Evolutionary conservation across 1,140 invertebrate genomes (phyloP), one percentile per base, ranked within the genome.

Genomic region (Eupristina koningsbergeri): DNA sequence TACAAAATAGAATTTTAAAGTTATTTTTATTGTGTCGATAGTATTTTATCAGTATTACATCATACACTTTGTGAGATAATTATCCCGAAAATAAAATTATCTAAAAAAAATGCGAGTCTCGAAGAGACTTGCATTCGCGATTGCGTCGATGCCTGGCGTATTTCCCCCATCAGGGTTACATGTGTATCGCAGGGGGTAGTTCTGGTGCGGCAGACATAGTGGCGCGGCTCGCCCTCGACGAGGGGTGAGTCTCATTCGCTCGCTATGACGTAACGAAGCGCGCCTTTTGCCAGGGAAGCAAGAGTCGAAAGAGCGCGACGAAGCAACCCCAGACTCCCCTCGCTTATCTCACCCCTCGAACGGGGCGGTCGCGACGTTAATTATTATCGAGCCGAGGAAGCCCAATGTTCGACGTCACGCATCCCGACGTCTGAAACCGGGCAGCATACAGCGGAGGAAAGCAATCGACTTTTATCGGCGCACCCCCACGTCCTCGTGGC

Each of bases 331-430:
- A 3, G n/a, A 47, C 74, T 22, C 64, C 63, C 31, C 31, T 41
- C 17, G 9, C 17, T 80, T 61, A 78, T 58, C 22, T 15, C 45
- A 15, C 39, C 3, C 0, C 22, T 47, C 26, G 5, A 13, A 6
- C 2, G 26, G 7, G n/a, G 2, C 34, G 9, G 0, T 5, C 19
- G 31, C n/a, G 78, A 69, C 78, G 67, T 83, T 53, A 50, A 83
- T 77, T 84, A 89, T 88, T 89, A 86, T 89, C 87, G 88, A 86
- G 84, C 73, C 84, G 73, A 85, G 88, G 81, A 87, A 89, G 85
- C 84, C 90, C 90, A 90, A 91, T 89, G 89, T 90, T 85, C 88
- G 86, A 91, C 91, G 90, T 92, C 91, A 91, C 88, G 86, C 87
- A 81, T 67, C 86, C 88, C 88, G 87, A 89, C 88, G 89, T 88